Conservation (phyloP, 2,888 invertebrate genomes). For the Pheosia tremula region DNA sequence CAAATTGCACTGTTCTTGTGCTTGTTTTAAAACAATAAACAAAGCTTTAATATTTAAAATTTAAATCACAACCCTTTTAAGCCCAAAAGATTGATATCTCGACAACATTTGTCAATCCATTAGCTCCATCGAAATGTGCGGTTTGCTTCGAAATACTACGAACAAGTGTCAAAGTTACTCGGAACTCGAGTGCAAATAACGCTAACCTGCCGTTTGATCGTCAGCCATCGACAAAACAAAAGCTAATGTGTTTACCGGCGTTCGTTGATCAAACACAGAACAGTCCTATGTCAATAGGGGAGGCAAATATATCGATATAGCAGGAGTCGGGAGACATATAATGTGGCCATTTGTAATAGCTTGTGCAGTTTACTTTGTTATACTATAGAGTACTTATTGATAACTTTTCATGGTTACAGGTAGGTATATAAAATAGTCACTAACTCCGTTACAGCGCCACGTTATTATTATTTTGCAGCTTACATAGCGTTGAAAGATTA, state of each 20-base stretch:
- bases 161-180: slow-evolving; percentile 58
- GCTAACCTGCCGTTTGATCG: slow-evolving; percentile 73
- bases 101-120: slow-evolving; percentile 64
- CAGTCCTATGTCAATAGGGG: slow-evolving; percentile 62
- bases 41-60: too few relatives aligned
- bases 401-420: too few relatives aligned
- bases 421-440: too few relatives aligned
- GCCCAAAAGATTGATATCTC: neutral
- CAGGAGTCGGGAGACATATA: neutral
- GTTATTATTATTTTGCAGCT: too few relatives aligned
- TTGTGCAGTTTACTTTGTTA: too few relatives aligned
- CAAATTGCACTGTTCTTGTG: too few relatives aligned
- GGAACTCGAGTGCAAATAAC: slow-evolving; percentile 63
- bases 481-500: too few relatives aligned
- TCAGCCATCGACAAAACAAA: slow-evolving; percentile 61
- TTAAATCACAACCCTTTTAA: neutral
- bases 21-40: too few relatives aligned
- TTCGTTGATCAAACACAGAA: slow-evolving; percentile 46
- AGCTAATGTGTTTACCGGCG: slow-evolving; percentile 53
- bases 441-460: too few relatives aligned
- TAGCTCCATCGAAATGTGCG: slow-evolving; percentile 61
- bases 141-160: slow-evolving; percentile 72
- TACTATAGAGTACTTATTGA: too few relatives aligned
- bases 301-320: slow-evolving; percentile 31
- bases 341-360: neutral